These are phyloP conservation scores for Chrysomallon squamiferum DNA, from an alignment of 1,140 invertebrate genomes.

Conservation along the genomic window DNA sequence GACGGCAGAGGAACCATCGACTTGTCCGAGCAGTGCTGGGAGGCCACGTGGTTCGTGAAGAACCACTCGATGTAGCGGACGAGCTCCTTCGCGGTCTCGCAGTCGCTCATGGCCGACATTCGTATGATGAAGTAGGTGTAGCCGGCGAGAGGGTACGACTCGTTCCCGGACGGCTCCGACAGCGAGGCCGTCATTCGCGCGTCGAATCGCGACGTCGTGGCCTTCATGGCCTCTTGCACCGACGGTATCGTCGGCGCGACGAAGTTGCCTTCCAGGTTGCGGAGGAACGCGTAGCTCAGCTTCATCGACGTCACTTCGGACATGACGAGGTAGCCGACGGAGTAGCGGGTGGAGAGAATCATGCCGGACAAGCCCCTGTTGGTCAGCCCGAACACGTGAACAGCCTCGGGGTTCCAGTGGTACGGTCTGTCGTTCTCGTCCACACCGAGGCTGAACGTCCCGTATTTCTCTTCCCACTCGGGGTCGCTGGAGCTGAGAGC, in stretches of 20 bases:
- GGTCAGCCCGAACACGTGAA: conserved; percentile 24
- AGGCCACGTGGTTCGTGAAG: conserved; percentile 10
- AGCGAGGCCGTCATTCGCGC: conserved; percentile 17
- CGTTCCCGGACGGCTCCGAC: conserved; percentile 5
- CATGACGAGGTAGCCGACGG: conserved; percentile 37
- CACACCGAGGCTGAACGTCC: conserved; percentile 25
- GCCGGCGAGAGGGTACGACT: conserved; percentile 33
- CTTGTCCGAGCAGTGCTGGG: neutral
- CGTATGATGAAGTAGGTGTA: conserved; percentile 42
- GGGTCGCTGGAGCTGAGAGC: conserved; percentile 18
- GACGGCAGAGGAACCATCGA: conserved; percentile 27
- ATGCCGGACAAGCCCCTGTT: conserved; percentile 31
- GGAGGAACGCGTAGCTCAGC: conserved; percentile 21
- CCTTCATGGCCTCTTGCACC: conserved; percentile 31
- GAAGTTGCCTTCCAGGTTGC: conserved; percentile 29
- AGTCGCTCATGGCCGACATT: conserved; percentile 19
- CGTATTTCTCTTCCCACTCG: conserved; percentile 27
- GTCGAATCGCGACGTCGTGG: neutral
- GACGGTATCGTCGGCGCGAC: conserved; percentile 9
- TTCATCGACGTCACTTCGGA: conserved; percentile 7
- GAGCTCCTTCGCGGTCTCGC: conserved; percentile 33
- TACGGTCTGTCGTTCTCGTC: neutral
- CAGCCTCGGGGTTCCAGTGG: conserved; percentile 25
- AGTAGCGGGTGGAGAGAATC: conserved; percentile 22
- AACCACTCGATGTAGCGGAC: conserved; percentile 43